Conservation (phyloP, 2,113 vertebrate species). For the Urocolius indicus region DNA sequence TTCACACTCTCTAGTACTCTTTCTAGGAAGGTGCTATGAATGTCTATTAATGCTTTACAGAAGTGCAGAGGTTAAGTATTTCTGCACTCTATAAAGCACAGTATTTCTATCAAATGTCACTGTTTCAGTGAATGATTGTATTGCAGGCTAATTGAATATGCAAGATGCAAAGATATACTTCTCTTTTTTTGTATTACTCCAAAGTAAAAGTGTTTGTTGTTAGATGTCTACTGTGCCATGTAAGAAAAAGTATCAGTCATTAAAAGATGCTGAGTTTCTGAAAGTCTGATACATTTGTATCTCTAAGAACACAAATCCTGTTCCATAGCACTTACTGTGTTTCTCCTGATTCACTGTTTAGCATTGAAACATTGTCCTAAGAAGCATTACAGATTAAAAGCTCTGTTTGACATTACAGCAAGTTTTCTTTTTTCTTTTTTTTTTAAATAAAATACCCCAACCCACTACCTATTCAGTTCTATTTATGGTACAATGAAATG, state of each 20-base stretch:
- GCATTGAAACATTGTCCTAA: neutral
- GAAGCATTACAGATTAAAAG: neutral
- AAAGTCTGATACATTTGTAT: neutral
- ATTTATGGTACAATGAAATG: conserved; percentile 29
- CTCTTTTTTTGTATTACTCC: neutral
- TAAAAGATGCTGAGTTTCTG: neutral
- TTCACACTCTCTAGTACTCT: neutral
- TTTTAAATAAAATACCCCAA: neutral
- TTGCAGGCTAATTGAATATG: neutral
- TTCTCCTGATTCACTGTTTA: neutral
- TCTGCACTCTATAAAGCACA: neutral
- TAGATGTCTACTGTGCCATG: neutral
- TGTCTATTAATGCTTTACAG: neutral
- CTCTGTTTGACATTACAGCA: neutral
- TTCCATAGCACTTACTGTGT: neutral
- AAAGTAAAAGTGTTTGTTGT: neutral
- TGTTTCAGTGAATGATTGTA: neutral
- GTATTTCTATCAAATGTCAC: neutral
- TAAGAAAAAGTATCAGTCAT: neutral
- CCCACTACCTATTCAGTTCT: conserved; percentile 14
- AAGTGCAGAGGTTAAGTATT: neutral
- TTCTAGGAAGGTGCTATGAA: neutral
- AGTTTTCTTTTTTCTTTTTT: neutral
- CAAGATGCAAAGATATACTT: neutral
- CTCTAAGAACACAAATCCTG: neutral